Evolutionary conservation across 2,113 vertebrate species (phyloP), one percentile per base, ranked within the genome.

Genomic region (Brienomyrus longianalis): DNA sequence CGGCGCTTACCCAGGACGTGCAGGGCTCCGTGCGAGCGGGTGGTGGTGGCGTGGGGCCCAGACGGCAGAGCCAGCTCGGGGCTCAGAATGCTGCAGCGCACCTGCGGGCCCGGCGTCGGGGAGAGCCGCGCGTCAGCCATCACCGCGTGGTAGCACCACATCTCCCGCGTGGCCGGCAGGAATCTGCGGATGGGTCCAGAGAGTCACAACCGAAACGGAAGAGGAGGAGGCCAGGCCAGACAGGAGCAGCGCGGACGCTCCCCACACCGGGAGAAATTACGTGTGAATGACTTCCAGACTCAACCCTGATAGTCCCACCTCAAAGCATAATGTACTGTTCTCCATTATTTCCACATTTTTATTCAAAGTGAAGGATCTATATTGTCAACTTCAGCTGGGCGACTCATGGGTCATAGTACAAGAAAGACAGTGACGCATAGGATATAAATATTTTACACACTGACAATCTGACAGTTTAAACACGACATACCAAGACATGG

Each of bases 131-230:
- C 98, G 91, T 99, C 98, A 0, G 98, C 98, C 90, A 98, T 97
- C 86, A 99, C 98, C 0, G 98, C 97, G 13, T 99, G 99, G 94
- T 99, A 99, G 92, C 98, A 99, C 97, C 98, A 97, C 93, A 99
- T 95, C 89, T 99, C 98, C 92, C 95, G 96, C 2, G 97, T 94
- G 70, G 94, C 96, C 2, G 98, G 97, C 83, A 97, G 94, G 93
- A 99, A 99, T 94, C 98, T 99, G 62, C 0, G 54, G 59, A 9
- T 0, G 87, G 43, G 17, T 13, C 9, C 21, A 13, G 52, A 56
- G 86, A 23, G 47, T 70, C 15, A 74, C 6, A 2, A 51, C 23
- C 15, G 1, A 31, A 48, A 77, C 15, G 59, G 39, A 48, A 21
- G 47, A 7, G 15, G 6, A 19, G 43, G 74, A 3, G 5, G 8